Conservation (phyloP, 2,888 invertebrate genomes). For the Gastracanthus pulcherrimus region DNA sequence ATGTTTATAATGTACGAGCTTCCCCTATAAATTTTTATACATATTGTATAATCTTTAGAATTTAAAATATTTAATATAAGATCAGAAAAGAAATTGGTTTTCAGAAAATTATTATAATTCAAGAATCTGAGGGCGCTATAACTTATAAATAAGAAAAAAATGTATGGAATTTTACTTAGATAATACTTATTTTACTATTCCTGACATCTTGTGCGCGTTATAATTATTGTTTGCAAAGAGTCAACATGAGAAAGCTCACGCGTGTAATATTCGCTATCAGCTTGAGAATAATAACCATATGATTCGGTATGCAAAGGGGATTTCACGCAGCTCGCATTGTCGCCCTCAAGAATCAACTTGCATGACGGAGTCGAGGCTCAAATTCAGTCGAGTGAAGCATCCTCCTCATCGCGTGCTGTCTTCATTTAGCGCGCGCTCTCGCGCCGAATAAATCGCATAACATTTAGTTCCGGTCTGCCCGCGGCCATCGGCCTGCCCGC, state of each 20-base stretch:
- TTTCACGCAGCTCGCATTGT: slow-evolving; percentile 1
- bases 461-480: slow-evolving; percentile 62
- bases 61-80: no score
- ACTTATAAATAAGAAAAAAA: no score
- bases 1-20: no score
- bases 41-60: no score
- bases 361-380: background rate
- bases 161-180: no score
- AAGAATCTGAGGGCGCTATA: no score
- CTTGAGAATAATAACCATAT: background rate
- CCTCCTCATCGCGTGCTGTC: slow-evolving; percentile 33
- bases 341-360: slow-evolving; percentile 2
- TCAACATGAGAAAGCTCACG: background rate
- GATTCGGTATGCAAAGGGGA: slow-evolving; percentile 37
- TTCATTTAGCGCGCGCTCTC: slow-evolving; percentile 22
- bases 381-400: slow-evolving; percentile 9
- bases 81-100: no score
- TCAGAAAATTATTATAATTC: no score
- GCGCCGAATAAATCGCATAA: slow-evolving; percentile 63
- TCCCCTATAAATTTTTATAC: no score
- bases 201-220: background rate
- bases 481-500: slow-evolving; percentile 61
- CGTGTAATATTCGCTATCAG: slow-evolving; percentile 19
- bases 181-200: background rate
- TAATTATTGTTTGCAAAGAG: slow-evolving; percentile 1